Evolutionary conservation across 1,140 invertebrate genomes (phyloP).

Genomic region (Aphelinus certus): DNA sequence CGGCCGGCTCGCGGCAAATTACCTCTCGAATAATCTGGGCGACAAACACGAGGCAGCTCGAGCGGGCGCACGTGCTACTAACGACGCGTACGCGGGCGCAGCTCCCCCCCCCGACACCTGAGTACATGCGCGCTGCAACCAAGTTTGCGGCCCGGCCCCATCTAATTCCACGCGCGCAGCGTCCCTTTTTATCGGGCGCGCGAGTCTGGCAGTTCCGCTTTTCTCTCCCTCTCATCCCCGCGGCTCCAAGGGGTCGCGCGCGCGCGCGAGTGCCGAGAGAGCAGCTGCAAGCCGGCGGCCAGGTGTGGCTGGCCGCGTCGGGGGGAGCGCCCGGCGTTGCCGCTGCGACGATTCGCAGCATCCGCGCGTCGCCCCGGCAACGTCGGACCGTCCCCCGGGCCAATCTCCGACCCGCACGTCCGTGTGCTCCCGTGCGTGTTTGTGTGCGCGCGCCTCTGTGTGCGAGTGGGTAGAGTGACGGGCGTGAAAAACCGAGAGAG

Average conservation of each 20-base stretch:
- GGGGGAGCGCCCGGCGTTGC: conserved; percentile 54
- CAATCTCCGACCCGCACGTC: neutral
- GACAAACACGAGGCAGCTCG: no score
- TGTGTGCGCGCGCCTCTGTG: neutral
- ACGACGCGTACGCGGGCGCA: no score
- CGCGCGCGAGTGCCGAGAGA: conserved; percentile 47
- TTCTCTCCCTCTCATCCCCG: conserved; percentile 59
- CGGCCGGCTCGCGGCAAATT: no score
- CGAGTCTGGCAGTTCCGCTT: conserved; percentile 40
- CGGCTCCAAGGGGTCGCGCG: conserved; percentile 52
- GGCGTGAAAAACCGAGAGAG: conserved; percentile 33
- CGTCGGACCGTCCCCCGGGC: conserved; percentile 38
- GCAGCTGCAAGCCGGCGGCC: conserved; percentile 46
- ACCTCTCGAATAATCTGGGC: no score
- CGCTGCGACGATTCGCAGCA: conserved; percentile 46
- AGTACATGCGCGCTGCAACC: neutral
- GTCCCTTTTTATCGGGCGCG: neutral
- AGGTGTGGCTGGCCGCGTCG: conserved; percentile 58
- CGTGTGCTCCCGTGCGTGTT: neutral
- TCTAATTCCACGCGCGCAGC: neutral
- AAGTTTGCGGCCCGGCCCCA: neutral
- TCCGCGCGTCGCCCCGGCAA: conserved; percentile 49
- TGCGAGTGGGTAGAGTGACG: conserved; percentile 19
- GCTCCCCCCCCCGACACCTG: no score
- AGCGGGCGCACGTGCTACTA: no score